A percentile compares a stretch with the other conserved stretches of the same genome.
These are phyloP conservation scores for Discoglossus pictus DNA, from an alignment of 2,797 vertebrate species.

Conservation along the genomic window DNA sequence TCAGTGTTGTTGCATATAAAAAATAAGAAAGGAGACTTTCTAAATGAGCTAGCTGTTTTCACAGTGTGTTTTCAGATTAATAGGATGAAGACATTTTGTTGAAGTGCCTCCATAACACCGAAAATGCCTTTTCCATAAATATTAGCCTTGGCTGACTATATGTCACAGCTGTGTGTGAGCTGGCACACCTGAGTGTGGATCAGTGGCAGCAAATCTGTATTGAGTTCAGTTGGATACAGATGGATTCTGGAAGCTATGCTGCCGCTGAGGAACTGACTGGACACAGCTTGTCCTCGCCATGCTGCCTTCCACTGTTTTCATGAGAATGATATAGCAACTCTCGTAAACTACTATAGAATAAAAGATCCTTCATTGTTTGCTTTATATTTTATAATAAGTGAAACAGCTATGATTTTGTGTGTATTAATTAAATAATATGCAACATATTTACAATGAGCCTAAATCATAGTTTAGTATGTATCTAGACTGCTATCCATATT, in stretches of 20 bases:
- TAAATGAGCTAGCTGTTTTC: constrained; percentile 23
- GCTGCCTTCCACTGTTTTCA: neutral
- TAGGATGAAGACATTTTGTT: constrained; percentile 32
- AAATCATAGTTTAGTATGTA: too few species aligned
- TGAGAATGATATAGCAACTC: too few species aligned
- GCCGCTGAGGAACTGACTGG: constrained; percentile 8
- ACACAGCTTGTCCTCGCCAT: constrained; percentile 15
- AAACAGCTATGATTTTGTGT: too few species aligned
- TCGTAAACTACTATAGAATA: too few species aligned
- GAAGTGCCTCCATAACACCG: constrained; percentile 20
- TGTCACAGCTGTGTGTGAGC: constrained; percentile 41
- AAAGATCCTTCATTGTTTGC: too few species aligned
- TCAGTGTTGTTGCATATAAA: too few species aligned
- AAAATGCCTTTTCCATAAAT: constrained; percentile 31
- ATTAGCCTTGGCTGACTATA: constrained; percentile 29
- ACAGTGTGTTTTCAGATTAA: constrained; percentile 25
- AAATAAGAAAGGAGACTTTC: neutral
- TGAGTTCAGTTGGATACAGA: constrained; percentile 8
- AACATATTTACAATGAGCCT: too few species aligned
- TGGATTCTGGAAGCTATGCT: constrained; percentile 26
- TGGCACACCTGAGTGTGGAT: constrained; percentile 38
- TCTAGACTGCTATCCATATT: too few species aligned
- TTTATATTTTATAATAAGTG: too few species aligned
- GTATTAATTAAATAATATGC: too few species aligned
- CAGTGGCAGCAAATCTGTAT: constrained; percentile 25